Evolutionary conservation across 2,113 vertebrate species (phyloP).

Genomic region (Lamprotornis superbus): DNA sequence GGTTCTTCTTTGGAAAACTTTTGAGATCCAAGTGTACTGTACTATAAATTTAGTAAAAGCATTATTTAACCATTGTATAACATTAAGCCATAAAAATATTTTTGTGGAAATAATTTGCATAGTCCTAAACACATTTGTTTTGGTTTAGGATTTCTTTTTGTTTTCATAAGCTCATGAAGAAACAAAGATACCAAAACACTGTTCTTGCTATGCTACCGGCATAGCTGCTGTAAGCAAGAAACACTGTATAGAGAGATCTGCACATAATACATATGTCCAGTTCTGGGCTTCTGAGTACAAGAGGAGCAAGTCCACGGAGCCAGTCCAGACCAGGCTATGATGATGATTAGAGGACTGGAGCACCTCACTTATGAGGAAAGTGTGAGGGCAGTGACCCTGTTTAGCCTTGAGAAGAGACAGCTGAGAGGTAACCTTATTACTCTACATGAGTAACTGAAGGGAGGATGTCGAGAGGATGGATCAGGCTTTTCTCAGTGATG

Average conservation of each 20-base stretch:
- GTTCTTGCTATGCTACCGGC: neutral
- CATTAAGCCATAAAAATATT: neutral
- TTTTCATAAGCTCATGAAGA: neutral
- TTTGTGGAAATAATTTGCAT: neutral
- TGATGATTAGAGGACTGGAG: neutral
- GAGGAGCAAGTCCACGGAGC: neutral
- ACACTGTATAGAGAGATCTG: neutral
- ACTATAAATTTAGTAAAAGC: neutral
- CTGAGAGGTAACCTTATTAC: fast-evolving
- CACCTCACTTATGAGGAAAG: neutral
- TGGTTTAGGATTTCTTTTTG: neutral
- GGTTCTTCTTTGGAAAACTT: neutral
- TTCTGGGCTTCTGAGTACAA: neutral
- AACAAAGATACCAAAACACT: neutral
- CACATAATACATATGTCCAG: fast-evolving
- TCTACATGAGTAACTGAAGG: too few relatives aligned
- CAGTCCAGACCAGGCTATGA: neutral
- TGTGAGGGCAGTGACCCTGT: neutral
- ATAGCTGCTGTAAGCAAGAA: neutral
- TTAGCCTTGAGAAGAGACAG: neutral
- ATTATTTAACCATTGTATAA: neutral
- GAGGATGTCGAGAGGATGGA: too few relatives aligned
- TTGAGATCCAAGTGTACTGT: neutral
- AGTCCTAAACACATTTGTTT: neutral
- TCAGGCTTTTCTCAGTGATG: neutral